Evolutionary conservation across 2,797 vertebrate genomes (phyloP), one percentile per base, ranked within the genome.

Genomic region (Allobates femoralis): DNA sequence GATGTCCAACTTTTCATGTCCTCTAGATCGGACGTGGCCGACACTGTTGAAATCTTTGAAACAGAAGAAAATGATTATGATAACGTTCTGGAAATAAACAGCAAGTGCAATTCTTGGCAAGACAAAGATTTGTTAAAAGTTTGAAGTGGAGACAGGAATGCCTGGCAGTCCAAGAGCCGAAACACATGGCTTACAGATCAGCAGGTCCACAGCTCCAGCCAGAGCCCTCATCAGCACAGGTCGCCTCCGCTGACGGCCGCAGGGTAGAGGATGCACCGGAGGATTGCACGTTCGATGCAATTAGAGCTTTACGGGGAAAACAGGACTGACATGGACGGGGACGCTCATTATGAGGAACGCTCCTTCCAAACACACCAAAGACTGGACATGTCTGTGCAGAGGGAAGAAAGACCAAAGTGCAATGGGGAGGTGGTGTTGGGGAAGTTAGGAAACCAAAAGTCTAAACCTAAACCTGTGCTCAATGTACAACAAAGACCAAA

Each of bases 81-180:
- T 76, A 75, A 76, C 56, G 74, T 76, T 76, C 28, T 62, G 26
- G 41, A 73, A 83, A 83, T 73, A 83, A 74, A 60, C 53, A 83
- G 32, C 53, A 74, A 83, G 67, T 83, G 81, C 81, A 83, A 73
- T 41, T 73, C 81, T 83, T 83, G 81, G 81, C 81, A 83, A 74
- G 34, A 60, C 30, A 28, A 21, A 12, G 6, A 14, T 74, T 51
- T 81, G 60, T 64, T 73, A 56, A 71, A 46, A 56, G 64, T 53
- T 16, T 55, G 74, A 78, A 60, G 66, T 41, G 3, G 80, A 73
- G 80, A 71, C 51, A 56, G 81, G 67, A 74, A 83, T 46, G 32
- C n/a, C 69, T 84, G 81, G 71, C 82, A 84, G 69, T 32, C 46
- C 1, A 37, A 62, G 82, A 75, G 71, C 74, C 30, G 75, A 69